These are phyloP conservation scores for Bambusicola thoracicus DNA, from an alignment of 2,113 vertebrate genomes.

Conservation along the genomic window DNA sequence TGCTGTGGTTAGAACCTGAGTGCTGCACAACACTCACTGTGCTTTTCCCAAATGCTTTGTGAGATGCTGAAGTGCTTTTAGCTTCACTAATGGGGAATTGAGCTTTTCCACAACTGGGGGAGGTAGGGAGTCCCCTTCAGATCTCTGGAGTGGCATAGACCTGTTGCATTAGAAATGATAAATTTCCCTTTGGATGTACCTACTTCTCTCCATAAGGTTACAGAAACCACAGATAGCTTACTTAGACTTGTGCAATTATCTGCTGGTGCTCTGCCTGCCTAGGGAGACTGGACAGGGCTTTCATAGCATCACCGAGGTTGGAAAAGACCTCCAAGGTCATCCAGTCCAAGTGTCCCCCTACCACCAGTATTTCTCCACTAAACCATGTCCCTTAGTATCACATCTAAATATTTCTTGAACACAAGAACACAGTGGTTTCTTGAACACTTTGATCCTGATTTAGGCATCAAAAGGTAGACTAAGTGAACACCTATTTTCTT, in stretches of 20 bases:
- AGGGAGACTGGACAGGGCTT: not conserved
- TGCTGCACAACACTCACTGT: not conserved
- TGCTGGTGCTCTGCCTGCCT: not conserved
- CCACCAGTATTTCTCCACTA: no score
- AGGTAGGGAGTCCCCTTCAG: not conserved
- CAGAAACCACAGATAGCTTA: not conserved
- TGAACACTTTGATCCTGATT: not conserved
- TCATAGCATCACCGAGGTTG: no score
- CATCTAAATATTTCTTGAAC: no score
- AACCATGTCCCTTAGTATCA: no score
- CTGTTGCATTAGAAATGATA: not conserved
- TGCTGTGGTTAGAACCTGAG: not conserved
- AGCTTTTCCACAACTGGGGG: not conserved
- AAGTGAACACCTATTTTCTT: not conserved
- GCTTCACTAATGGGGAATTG: not conserved
- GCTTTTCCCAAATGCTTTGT: not conserved
- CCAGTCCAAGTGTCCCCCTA: no score
- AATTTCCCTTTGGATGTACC: not conserved
- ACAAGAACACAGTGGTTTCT: no score
- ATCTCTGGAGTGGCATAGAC: not conserved
- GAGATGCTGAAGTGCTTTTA: slow-evolving; percentile 1
- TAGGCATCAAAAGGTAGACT: not conserved
- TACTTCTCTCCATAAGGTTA: not conserved
- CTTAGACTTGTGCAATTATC: not conserved
- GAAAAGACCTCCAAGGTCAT: no score